Conservation (phyloP, 2,113 vertebrate species). For the Zosterops pallidus region DNA sequence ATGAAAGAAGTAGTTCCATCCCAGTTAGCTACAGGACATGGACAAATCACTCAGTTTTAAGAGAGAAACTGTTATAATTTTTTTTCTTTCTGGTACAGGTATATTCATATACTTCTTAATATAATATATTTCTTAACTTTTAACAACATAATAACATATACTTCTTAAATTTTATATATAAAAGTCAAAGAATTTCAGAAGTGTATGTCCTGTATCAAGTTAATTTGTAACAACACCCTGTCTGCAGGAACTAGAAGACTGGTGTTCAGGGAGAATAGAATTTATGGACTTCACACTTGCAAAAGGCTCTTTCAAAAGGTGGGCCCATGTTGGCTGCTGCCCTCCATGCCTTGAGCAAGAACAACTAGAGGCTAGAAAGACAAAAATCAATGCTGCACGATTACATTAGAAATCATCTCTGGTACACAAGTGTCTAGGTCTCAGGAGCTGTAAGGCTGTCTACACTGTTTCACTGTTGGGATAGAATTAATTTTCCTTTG, state of each 20-base stretch:
- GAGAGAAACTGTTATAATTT: neutral
- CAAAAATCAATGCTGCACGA: neutral
- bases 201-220: neutral
- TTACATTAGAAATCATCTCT: neutral
- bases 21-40: neutral
- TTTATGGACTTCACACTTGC: fast-evolving
- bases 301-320: neutral
- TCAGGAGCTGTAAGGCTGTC: neutral
- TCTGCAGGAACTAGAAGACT: neutral
- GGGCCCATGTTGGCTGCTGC: fast-evolving
- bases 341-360: neutral
- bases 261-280: neutral
- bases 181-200: neutral
- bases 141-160: no score
- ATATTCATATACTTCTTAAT: neutral
- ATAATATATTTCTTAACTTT: no score
- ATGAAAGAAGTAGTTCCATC: neutral
- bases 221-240: neutral
- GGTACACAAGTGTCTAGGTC: neutral
- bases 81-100: neutral
- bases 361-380: neutral
- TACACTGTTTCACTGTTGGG: neutral
- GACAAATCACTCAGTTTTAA: neutral
- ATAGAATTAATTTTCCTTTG: neutral
- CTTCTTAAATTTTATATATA: neutral